phyloP scores from a whole-genome alignment of 2,888 invertebrate genomes.

The Dastarcus helophoroides region DNA sequence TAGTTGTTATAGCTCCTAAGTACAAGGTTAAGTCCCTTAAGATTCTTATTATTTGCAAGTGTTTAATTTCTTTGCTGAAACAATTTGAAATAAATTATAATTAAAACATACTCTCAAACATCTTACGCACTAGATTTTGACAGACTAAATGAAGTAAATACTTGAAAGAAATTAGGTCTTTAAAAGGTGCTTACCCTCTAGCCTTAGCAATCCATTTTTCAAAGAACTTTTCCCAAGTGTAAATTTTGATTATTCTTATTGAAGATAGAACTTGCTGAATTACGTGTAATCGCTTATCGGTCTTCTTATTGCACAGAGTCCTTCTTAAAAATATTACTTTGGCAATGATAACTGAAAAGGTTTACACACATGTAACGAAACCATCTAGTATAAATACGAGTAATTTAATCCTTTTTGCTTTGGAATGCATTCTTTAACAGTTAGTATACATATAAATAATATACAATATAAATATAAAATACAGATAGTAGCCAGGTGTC shows the following conservation, averaged over 20 bases:
- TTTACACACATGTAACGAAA: no score
- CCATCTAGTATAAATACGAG: no score
- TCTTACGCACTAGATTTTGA: not conserved
- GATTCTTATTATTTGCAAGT: constrained; percentile 33
- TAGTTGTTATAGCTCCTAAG: constrained; percentile 20
- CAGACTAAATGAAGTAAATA: not conserved
- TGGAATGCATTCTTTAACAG: no score
- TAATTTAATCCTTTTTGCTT: no score
- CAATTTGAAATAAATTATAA: constrained; percentile 1
- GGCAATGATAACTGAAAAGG: constrained; percentile 19
- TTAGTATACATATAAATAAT: no score
- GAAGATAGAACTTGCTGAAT: constrained; percentile 22
- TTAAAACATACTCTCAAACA: constrained; percentile 3
- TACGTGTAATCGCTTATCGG: constrained; percentile 21
- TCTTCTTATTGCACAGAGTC: constrained; percentile 18
- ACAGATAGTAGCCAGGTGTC: no score
- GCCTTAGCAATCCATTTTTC: constrained; percentile 18
- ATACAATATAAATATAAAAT: no score
- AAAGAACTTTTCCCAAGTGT: constrained; percentile 24
- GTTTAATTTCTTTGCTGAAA: constrained; percentile 54
- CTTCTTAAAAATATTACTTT: constrained; percentile 13
- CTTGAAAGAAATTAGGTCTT: not conserved
- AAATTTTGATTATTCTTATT: constrained; percentile 25
- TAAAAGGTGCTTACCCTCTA: constrained; percentile 18
- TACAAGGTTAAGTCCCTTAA: constrained; percentile 27